phyloP scores from a whole-genome alignment of 2,888 invertebrate genomes.

The Liopterus haemorrhoidalis region DNA sequence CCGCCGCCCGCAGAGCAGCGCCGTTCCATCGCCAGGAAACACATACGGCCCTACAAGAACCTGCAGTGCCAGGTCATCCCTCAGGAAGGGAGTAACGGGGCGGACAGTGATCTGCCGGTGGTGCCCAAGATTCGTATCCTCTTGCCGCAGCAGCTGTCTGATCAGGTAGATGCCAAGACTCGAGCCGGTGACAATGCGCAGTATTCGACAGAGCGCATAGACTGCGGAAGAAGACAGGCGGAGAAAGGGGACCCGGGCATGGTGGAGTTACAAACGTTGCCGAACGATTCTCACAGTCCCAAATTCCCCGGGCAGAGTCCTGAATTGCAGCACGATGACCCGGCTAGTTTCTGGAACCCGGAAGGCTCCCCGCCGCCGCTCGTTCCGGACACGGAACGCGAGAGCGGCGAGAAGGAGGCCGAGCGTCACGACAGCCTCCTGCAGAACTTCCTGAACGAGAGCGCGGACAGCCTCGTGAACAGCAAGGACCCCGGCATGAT shows the following conservation, averaged over 20 bases:
- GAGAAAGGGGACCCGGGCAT: constrained; percentile 2
- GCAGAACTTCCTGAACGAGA: constrained; percentile 35
- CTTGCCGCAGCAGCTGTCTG: constrained; percentile 16
- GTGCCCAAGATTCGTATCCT: constrained; percentile 18
- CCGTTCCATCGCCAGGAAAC: constrained; percentile 31
- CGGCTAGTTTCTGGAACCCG: constrained; percentile 12
- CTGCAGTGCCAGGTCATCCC: constrained; percentile 41
- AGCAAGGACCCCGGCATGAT: constrained; percentile 43
- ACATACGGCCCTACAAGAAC: constrained; percentile 31
- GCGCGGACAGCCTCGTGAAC: constrained; percentile 22
- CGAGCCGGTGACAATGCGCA: background rate
- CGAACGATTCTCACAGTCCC: constrained; percentile 19
- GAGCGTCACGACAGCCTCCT: constrained; percentile 35
- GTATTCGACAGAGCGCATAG: too few species aligned
- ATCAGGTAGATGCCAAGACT: background rate
- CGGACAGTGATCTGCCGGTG: constrained; percentile 30
- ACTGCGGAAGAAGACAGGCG: too few species aligned
- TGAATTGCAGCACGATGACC: constrained; percentile 11
- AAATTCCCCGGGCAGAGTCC: constrained; percentile 17
- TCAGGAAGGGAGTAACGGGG: constrained; percentile 46
- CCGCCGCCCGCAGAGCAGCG: constrained; percentile 36
- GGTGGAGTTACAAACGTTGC: constrained; percentile 18
- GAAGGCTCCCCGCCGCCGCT: constrained; percentile 7
- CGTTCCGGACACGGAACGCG: background rate
- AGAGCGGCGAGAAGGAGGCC: constrained; percentile 22